phyloP scores from a whole-genome alignment of 2,113 vertebrate species.

The Trogon melanurus region DNA sequence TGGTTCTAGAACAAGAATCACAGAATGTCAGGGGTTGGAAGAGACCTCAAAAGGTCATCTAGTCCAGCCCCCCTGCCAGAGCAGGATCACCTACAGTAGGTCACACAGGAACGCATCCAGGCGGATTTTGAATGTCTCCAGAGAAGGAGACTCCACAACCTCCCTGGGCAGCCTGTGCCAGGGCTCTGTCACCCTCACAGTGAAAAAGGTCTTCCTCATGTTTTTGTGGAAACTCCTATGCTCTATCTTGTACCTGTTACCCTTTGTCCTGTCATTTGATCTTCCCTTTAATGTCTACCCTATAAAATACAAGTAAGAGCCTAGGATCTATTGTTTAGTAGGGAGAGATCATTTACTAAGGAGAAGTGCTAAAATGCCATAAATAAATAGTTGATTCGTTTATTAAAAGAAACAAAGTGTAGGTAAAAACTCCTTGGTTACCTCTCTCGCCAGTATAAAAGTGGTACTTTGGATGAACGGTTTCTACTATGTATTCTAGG shows the following conservation, averaged over 20 bases:
- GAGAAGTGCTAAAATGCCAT: neutral
- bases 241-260: no score
- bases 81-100: no score
- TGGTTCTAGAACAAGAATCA: neutral
- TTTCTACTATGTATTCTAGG: neutral
- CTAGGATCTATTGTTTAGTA: neutral
- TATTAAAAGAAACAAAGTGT: neutral
- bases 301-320: neutral
- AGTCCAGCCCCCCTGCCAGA: no score
- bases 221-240: no score
- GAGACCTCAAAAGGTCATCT: no score
- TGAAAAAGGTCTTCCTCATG: no score
- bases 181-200: no score
- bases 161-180: no score
- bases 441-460: neutral
- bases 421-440: neutral
- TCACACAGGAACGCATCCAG: no score
- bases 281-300: neutral
- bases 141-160: no score
- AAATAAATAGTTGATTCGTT: neutral
- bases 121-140: no score
- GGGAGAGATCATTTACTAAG: neutral
- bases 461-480: neutral
- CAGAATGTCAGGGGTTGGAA: no score
- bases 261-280: neutral